Evolutionary conservation across 2,888 invertebrate genomes (phyloP).

Genomic region (Pristionchus exspectatus): DNA sequence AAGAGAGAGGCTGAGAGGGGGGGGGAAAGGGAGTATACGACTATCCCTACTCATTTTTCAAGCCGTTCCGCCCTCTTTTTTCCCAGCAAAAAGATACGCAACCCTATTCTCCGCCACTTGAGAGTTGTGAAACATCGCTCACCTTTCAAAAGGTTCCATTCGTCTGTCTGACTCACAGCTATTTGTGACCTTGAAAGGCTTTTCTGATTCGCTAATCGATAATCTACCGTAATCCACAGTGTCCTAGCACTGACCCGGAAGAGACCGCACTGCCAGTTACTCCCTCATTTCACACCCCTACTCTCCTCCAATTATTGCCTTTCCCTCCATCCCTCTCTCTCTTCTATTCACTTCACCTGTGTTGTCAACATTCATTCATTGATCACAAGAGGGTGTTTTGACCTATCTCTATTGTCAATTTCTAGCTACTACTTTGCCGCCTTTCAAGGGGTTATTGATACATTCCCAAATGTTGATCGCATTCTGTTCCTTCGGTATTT

Average conservation of each 20-base stretch:
- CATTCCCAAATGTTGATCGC: background rate
- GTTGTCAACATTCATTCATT: conserved; percentile 31
- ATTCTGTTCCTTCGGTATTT: background rate
- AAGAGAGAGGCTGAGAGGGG: background rate
- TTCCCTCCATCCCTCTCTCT: background rate
- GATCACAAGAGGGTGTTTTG: background rate
- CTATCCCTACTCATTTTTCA: conserved; percentile 7
- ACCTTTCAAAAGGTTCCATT: conserved; percentile 23
- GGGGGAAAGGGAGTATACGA: background rate
- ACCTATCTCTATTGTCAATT: background rate
- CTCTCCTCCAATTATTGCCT: conserved; percentile 17
- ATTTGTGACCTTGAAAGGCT: background rate
- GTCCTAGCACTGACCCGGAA: background rate
- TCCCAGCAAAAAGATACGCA: background rate
- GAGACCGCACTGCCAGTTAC: background rate
- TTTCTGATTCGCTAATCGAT: background rate
- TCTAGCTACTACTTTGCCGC: background rate
- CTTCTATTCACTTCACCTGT: background rate
- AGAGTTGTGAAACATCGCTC: conserved; percentile 28
- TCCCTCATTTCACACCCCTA: conserved; percentile 19
- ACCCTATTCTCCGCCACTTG: background rate
- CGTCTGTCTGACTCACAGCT: background rate
- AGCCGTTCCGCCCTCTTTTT: conserved; percentile 14
- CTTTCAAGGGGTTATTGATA: background rate
- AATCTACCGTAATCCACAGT: background rate